These are phyloP conservation scores for Oscheius onirici DNA, from an alignment of 2,888 invertebrate genomes.

Conservation along the genomic window DNA sequence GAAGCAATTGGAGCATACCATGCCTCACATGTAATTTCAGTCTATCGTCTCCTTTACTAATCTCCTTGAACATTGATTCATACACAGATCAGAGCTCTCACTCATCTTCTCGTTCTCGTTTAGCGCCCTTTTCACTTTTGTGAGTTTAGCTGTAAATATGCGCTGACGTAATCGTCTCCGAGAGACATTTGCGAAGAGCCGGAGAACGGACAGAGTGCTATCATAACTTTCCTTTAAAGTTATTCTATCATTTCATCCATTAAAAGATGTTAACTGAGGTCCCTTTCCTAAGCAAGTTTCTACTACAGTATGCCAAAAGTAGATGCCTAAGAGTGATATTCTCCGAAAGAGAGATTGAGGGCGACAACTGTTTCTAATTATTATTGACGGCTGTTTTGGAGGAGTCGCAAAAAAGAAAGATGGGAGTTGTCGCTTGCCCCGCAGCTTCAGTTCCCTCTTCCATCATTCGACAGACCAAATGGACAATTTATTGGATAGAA, in stretches of 20 bases:
- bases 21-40: too few relatives aligned
- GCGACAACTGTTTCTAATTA: slow-evolving; percentile 57
- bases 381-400: slow-evolving; percentile 51
- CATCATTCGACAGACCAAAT: neutral
- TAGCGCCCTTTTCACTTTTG: slow-evolving; percentile 8
- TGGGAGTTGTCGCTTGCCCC: neutral
- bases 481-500: slow-evolving; percentile 1
- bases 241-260: neutral
- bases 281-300: neutral
- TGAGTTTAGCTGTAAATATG: slow-evolving; percentile 26
- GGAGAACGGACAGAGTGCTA: slow-evolving; percentile 4
- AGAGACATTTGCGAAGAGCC: slow-evolving; percentile 13
- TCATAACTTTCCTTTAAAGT: neutral
- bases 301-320: neutral
- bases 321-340: neutral
- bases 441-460: neutral
- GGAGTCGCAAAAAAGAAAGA: slow-evolving; percentile 34
- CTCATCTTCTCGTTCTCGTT: too few relatives aligned
- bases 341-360: neutral
- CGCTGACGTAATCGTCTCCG: slow-evolving; percentile 26
- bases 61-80: too few relatives aligned
- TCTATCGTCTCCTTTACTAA: too few relatives aligned
- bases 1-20: too few relatives aligned
- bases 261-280: neutral
- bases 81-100: too few relatives aligned